Evolutionary conservation across 2,888 invertebrate species (phyloP).

Genomic region (Epicampocera succincta): DNA sequence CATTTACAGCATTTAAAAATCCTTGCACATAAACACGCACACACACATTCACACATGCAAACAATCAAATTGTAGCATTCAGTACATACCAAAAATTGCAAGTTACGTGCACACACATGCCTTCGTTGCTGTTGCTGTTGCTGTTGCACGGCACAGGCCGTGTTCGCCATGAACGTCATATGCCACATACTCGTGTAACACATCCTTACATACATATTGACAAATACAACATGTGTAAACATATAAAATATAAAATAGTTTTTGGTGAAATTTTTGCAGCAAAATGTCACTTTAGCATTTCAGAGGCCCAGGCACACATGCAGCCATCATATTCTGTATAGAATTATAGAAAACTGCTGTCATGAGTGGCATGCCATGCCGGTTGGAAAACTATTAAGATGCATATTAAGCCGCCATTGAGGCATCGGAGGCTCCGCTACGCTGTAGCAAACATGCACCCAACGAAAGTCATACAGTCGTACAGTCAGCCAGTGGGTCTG

Average conservation of each 20-base stretch:
- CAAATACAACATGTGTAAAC: slow-evolving; percentile 57
- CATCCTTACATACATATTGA: background rate
- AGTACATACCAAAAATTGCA: slow-evolving; percentile 22
- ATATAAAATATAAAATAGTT: slow-evolving; percentile 58
- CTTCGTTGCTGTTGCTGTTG: slow-evolving; percentile 18
- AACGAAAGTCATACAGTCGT: slow-evolving; percentile 62
- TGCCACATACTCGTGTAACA: slow-evolving; percentile 37
- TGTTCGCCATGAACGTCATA: slow-evolving; percentile 12
- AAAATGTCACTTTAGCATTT: slow-evolving; percentile 66
- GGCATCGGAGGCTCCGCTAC: slow-evolving; percentile 52
- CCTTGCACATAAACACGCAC: slow-evolving; percentile 6
- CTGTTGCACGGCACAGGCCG: slow-evolving; percentile 16
- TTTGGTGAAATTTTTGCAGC: slow-evolving; percentile 61
- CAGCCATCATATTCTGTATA: slow-evolving; percentile 35
- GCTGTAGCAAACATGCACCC: slow-evolving; percentile 53
- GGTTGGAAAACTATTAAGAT: slow-evolving; percentile 70
- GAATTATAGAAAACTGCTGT: slow-evolving; percentile 35
- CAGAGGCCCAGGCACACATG: slow-evolving; percentile 51
- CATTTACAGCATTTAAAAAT: slow-evolving; percentile 23
- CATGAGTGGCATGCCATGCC: slow-evolving; percentile 53
- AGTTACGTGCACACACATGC: slow-evolving; percentile 32
- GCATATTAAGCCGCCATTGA: slow-evolving; percentile 66
- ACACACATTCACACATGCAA: slow-evolving; percentile 5
- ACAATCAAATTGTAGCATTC: slow-evolving; percentile 32
- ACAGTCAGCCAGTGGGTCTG: slow-evolving; percentile 38